Evolutionary conservation across 2,888 invertebrate genomes (phyloP), one percentile per base, ranked within the genome.

Genomic region (Catotricha subobsoleta): DNA sequence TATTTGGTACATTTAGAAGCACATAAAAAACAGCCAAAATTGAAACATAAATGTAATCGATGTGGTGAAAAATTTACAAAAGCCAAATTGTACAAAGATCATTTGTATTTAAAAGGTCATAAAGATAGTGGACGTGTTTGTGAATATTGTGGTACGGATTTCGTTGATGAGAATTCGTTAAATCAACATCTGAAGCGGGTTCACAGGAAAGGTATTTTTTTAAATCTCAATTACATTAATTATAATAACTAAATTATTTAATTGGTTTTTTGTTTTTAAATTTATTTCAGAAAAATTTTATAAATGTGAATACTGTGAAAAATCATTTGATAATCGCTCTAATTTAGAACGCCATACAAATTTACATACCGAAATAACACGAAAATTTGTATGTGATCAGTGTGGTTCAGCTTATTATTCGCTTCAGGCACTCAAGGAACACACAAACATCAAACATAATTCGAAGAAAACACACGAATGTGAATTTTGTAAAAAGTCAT

Each of bases 271-370:
- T n/a, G n/a, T n/a, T n/a, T n/a, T n/a, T n/a, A n/a, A n/a, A n/a
- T 29, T 39, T 29, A 8, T 12, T 19, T 10, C 13, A 39, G 41
- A 12, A 21, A 13, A 21, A 29, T 21, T 36, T 3, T 20, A 59
- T 46, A 60, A 61, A 49, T 62, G 62, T 52, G 60, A 60, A 55
- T 60, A 61, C 49, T 62, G 62, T 50, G 57, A 59, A 48, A 61
- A 62, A 49, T 58, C 59, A 31, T 62, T 62, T 44, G 57, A 61
- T 20, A 50, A 60, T 21, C 62, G 61, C 48, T 61, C 60, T 28
- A 62, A 62, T 43, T 48, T 62, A 45, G 62, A 62, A 49, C 57
- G 62, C 8, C 62, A 62, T 44, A 60, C 62, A 31, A 57, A 60
- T 48, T 47, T 62, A 45, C 62, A 62, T 42, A 62, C 59, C 15